A percentile compares a stretch with the other conserved stretches of the same genome.
Conservation (phyloP, 2,113 vertebrate species). For the Arenaria interpres region DNA sequence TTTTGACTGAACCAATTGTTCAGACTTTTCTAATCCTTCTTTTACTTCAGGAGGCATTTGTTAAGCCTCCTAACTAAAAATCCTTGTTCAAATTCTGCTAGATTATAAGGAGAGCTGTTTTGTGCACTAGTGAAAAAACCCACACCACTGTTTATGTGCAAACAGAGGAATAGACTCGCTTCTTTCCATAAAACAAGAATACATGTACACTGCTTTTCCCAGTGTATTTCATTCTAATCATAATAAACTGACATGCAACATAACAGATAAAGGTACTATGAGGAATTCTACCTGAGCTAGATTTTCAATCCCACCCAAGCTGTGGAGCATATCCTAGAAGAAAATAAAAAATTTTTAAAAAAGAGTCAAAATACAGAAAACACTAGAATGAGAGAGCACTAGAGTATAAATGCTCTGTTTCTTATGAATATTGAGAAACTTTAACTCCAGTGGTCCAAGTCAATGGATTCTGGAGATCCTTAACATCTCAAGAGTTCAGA, state of each 20-base stretch:
- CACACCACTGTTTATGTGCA: not conserved
- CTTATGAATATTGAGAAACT: not conserved
- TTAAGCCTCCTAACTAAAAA: not conserved
- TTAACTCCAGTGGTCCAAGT: not conserved
- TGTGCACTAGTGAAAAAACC: not conserved
- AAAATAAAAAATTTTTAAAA: not conserved
- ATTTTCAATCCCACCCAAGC: conserved; percentile 63
- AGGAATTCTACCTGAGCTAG: conserved; percentile 64
- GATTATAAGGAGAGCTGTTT: not conserved
- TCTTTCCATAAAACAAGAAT: not conserved
- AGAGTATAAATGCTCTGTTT: not conserved
- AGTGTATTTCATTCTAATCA: not conserved
- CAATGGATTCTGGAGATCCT: not conserved
- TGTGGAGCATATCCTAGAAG: conserved; percentile 63
- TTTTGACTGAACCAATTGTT: not conserved
- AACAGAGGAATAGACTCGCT: not conserved
- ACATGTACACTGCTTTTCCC: not conserved
- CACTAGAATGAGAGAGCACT: not conserved
- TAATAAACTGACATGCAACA: not conserved
- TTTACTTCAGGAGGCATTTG: not conserved
- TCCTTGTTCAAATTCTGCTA: not conserved
- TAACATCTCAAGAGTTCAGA: not conserved
- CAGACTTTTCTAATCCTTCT: not conserved
- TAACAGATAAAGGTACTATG: not conserved
- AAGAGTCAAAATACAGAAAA: not conserved